Conservation (phyloP, 2,797 vertebrate genomes). For the Poecilia velifera region DNA sequence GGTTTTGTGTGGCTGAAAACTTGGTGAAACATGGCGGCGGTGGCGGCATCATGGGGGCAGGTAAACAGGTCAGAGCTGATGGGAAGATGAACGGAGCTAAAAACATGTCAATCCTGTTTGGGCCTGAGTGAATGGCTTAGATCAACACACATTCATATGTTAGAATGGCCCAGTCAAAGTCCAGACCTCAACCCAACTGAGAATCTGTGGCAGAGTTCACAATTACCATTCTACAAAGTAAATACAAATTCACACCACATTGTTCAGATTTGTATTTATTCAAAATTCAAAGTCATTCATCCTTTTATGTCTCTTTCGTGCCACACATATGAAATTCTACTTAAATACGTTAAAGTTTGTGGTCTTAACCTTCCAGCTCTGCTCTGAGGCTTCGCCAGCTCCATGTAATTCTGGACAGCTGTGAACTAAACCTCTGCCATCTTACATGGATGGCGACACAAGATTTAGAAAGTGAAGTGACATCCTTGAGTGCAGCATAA, state of each 20-base stretch:
- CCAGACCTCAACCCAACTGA: background rate
- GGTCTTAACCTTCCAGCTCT: background rate
- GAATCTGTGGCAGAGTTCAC: background rate
- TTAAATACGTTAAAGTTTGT: background rate
- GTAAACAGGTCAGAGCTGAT: background rate
- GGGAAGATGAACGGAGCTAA: background rate
- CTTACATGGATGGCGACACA: constrained; percentile 22
- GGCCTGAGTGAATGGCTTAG: background rate
- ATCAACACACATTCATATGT: background rate
- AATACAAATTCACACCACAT: background rate
- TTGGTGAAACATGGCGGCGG: background rate
- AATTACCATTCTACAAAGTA: background rate
- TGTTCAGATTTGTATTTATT: background rate
- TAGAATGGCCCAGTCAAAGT: background rate
- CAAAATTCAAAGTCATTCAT: background rate
- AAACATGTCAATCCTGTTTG: background rate
- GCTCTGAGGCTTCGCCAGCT: constrained; percentile 10
- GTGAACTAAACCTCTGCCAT: constrained; percentile 3
- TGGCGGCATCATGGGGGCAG: background rate
- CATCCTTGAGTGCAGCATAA: constrained; percentile 10
- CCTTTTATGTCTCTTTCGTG: background rate
- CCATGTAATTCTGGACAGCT: background rate
- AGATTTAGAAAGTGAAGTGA: constrained; percentile 19
- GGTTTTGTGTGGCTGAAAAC: background rate
- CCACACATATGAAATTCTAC: background rate